Evolutionary conservation across 2,113 vertebrate genomes (phyloP), one percentile per base, ranked within the genome.

Genomic region (Varanus komodoensis): DNA sequence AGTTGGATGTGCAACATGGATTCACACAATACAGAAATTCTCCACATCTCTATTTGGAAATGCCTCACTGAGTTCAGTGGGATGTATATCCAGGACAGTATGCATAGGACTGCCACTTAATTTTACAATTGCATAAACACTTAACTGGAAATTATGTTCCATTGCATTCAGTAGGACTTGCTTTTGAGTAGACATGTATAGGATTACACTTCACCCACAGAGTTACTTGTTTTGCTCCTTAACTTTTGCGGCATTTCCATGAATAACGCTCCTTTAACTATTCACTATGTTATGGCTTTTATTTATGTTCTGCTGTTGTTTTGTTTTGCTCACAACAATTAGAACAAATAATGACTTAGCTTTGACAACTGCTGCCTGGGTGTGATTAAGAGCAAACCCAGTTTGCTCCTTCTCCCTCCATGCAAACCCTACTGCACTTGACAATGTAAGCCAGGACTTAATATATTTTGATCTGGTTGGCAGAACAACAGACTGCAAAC

Each of bases 401-500:
- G 23, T 48, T 15, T 15, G 44, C 57, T 34, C 77, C 85, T 68
- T 32, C 61, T 44, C 21, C 21, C 14, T 6, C 2, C 3, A 23
- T 12, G 32, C 77, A 50, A 38, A 17, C 4, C 48, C 27, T 48
- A 25, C 8, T 57, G 48, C 25, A 68, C 50, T 88, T 71, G 34
- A 61, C 27, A 44, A 69, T 67, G 44, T 74, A 50, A 83, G 73
- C 6, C 11, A 25, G 27, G 19, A n/a, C 29, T 83, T 67, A 17
- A 34, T 67, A 0, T 3, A 67, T 78, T 87, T 67, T 54, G 32
- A 52, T 75, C 64, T 67, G 0, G 54, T 83, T 88, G 25, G 27
- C 32, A 79, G 54, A 91, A 82, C 50, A 11, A 92, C 77, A 84
- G 79, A 81, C 88, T 93, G 88, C 0, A 0, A 87, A 90, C 34